Base-by-base conservation (phyloP, 23 tunicate genomes). In the Clavelina lepadiformis region DNA sequence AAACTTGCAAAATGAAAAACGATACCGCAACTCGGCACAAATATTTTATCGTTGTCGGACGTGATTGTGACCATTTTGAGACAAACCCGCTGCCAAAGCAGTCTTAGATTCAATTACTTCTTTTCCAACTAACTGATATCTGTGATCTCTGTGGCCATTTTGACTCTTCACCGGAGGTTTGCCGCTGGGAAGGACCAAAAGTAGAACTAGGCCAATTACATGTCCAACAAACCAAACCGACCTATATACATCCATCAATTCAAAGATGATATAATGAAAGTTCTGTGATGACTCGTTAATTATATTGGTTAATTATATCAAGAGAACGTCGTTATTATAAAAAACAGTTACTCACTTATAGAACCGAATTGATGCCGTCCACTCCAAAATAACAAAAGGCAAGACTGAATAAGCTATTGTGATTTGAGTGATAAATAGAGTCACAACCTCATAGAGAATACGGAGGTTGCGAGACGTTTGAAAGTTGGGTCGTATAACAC, bases 371-470 rank as follows among this genome's bases (percentile, higher is more conserved):
- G 89, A 81, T 1, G 56, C 78, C 1, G 66, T 33, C 75, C 67
- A 89, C 33, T 89, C 97, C 33, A 89, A 51, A 13, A 62, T 19
- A n/a, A 89, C 91, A 55, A 89, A 89, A 1, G 97, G 68, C 33
- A 81, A 38, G 5, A 50, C 89, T 1, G 47, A 29, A 37, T 89
- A 89, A 0, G 72, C 46, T 36, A 89, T 70, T 18, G 79, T 79
- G 7, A 71, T 41, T 31, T 89, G 97, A 2, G 91, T 81, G 24
- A 60, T 71, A 25, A 69, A 52, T 35, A 57, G 65, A 1, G 89
- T 81, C 0, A 57, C 22, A 2, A 76, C 68, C 23, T 73, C 89
- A 37, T 89, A 89, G 27, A 81, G n/a, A 21, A 21, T 3, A 2
- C 76, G 70, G 31, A 23, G 44, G 2, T 0, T 0, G 2, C 34